phyloP scores from a whole-genome alignment of 1,140 invertebrate genomes.

The Epicauta chinensis region DNA sequence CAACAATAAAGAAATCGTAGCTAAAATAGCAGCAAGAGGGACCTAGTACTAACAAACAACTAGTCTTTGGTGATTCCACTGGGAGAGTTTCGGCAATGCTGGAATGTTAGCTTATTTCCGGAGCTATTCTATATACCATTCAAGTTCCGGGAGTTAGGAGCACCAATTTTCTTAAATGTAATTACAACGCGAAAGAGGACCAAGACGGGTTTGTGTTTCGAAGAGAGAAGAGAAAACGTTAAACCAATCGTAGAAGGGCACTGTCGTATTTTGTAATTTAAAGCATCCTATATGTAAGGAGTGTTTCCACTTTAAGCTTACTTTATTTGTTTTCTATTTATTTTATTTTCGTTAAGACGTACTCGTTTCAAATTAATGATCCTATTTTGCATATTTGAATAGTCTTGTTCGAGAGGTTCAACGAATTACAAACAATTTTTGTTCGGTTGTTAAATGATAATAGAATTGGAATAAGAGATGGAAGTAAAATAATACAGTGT shows the following conservation, averaged over 20 bases:
- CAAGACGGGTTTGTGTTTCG: constrained; percentile 16
- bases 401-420: background rate
- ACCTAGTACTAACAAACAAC: constrained; percentile 8
- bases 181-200: constrained; percentile 24
- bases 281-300: no score
- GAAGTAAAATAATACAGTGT: background rate
- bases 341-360: background rate
- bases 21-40: constrained; percentile 18
- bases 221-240: no score
- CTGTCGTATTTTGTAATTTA: no score
- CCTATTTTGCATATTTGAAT: constrained; percentile 16
- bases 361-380: constrained; percentile 12
- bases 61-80: constrained; percentile 17
- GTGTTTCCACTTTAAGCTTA: constrained; percentile 2
- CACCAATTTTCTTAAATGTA: constrained; percentile 33
- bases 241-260: no score
- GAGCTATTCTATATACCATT: constrained; percentile 14
- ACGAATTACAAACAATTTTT: constrained; percentile 2
- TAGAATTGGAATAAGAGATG: background rate
- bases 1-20: constrained; percentile 26
- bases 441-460: constrained; percentile 4
- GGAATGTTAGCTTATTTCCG: constrained; percentile 29
- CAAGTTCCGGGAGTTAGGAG: constrained; percentile 24
- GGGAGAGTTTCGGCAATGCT: constrained; percentile 18
- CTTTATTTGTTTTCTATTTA: constrained; percentile 22